Base-by-base conservation (phyloP, 2,113 vertebrate genomes). In the Pangasianodon gigas region DNA sequence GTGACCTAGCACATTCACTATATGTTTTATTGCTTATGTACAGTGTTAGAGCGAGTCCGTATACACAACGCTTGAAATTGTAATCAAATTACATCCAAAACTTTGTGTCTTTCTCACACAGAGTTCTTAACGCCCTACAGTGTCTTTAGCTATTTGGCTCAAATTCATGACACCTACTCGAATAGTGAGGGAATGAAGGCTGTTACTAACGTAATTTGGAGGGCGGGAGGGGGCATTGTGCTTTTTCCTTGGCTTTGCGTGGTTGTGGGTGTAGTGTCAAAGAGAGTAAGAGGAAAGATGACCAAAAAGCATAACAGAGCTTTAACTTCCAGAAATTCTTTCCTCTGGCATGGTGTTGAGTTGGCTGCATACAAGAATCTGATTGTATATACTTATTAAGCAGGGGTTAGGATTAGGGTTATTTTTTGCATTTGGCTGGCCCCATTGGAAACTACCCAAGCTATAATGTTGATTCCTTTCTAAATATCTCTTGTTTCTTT, bases 111-210 rank as follows among this genome's bases (percentile, higher is more conserved):
- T 95, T 95, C 95, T 95, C 94, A 87, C 93, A 93, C 93, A 92
- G 89, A 92, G 89, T 95, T 96, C 94, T 93, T 93, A 92, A 94
- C 92, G 93, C 94, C 95, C 95, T 94, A 92, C 94, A 95, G 95
- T 95, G 95, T 95, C 95, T 95, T 94, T 93, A 94, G 94, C 93
- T 94, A 95, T 95, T 96, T 96, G 95, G 95, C 95, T 95, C 93
- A 89, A 93, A 94, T 94, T 89, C 93, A 94, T 94, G 93, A 95
- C 95, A 96, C 96, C 95, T 96, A 96, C 95, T 96, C 94, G 95
- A 93, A 95, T 93, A 95, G 93, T 93, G 95, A 93, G 94, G 94
- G 94, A 92, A 95, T 92, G 93, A 94, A 89, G 88, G 83, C 91
- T 92, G 91, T 88, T 92, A 86, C 95, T 96, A 95, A 96, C 96